phyloP scores from a whole-genome alignment of 2,888 invertebrate genomes.

The Nomada flava region DNA sequence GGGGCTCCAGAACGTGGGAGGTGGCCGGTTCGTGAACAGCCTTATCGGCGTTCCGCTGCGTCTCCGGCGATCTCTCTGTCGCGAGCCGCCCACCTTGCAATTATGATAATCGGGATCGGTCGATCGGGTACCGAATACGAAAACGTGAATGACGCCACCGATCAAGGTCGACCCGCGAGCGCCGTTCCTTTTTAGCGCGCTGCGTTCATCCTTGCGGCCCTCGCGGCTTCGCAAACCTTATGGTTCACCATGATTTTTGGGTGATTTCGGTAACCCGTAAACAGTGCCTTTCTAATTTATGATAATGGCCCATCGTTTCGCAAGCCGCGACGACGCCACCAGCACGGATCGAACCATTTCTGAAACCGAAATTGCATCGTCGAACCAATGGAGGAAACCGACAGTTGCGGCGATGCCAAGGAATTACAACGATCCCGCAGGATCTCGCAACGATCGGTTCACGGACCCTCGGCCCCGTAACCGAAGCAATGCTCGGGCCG shows the following conservation, averaged over 20 bases:
- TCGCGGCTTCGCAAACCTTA: background rate
- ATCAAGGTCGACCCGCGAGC: slow-evolving; percentile 47
- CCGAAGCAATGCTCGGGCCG: slow-evolving; percentile 65
- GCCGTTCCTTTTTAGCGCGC: slow-evolving; percentile 31
- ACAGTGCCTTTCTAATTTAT: background rate
- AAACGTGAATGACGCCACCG: slow-evolving; percentile 53
- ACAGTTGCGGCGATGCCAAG: background rate
- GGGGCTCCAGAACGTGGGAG: slow-evolving; percentile 32
- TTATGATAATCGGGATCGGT: slow-evolving; percentile 61
- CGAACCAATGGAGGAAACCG: background rate
- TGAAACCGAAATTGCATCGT: background rate
- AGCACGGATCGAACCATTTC: background rate
- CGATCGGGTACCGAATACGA: slow-evolving; percentile 54
- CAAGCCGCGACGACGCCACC: background rate
- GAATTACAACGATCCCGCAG: background rate
- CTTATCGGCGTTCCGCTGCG: slow-evolving; percentile 2
- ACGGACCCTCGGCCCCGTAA: slow-evolving; percentile 21
- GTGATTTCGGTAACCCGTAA: no score
- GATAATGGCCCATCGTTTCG: background rate
- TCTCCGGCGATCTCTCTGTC: slow-evolving; percentile 16
- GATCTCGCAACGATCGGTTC: slow-evolving; percentile 41
- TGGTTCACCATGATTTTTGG: background rate
- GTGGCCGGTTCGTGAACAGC: background rate
- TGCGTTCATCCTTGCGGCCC: background rate
- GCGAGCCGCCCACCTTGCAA: slow-evolving; percentile 59